phyloP scores from a whole-genome alignment of 2,113 vertebrate species.

The Tylochromis polylepis region DNA sequence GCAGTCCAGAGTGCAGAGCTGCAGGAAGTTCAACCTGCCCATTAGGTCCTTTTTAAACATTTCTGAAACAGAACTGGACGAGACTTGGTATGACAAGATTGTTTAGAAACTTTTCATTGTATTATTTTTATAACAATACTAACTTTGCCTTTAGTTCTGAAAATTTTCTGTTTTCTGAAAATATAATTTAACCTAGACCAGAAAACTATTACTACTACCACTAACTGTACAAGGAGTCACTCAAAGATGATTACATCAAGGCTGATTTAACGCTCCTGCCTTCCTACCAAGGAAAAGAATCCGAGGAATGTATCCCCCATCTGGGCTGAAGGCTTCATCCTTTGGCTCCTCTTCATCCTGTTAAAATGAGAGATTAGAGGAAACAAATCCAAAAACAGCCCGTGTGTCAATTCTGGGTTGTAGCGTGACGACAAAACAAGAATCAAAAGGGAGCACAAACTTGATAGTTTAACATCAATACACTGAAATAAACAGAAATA shows the following conservation, averaged over 20 bases:
- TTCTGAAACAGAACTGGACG: neutral
- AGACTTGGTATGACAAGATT: neutral
- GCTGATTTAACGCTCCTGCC: neutral
- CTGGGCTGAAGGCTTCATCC: slow-evolving; percentile 88
- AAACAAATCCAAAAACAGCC: neutral
- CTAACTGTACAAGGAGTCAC: neutral
- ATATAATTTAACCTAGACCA: neutral
- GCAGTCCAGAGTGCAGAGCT: neutral
- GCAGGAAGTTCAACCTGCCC: neutral
- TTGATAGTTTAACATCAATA: neutral
- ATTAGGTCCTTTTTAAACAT: neutral
- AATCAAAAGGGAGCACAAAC: neutral
- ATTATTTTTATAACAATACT: neutral
- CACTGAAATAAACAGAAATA: neutral
- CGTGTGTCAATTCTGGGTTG: neutral
- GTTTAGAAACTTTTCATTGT: neutral
- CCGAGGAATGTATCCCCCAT: slow-evolving; percentile 96
- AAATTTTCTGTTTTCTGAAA: neutral
- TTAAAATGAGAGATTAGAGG: neutral
- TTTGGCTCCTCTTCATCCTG: slow-evolving; percentile 98
- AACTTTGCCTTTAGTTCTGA: neutral
- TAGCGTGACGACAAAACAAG: neutral
- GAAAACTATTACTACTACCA: neutral
- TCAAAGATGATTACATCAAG: neutral
- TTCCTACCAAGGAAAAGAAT: slow-evolving; percentile 93